Base-by-base conservation (phyloP, 2,888 invertebrate genomes). In the Ceraclea dissimilis region DNA sequence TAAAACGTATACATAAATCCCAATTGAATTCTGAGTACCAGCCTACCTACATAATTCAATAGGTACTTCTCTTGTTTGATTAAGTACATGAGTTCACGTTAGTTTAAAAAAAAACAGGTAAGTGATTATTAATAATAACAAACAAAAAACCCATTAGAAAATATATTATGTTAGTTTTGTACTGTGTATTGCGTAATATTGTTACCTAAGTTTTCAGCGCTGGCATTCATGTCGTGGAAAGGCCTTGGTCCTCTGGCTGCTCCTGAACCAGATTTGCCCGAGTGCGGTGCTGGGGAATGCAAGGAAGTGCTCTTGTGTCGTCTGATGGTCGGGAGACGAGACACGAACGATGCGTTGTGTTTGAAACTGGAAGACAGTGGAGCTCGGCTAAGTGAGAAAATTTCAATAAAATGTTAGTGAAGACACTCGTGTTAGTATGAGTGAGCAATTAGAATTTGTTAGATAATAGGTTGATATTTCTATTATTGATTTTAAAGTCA, bases 271-370 rank as follows among this genome's bases (percentile, higher is more conserved):
- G 65, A 70, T 65, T 65, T 71, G 22, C 65, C 66, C 64, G 73
- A 73, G 73, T 81, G 83, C 65, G 83, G 79, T 64, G 84, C 86
- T 46, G 88, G 87, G 59, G 87, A 84, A 71, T 89, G 88, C 67
- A 88, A 79, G 60, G 87, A 84, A 65, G 86, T 84, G 70, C 86
- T 86, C 72, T 88, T 88, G 77, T 88, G 86, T 44, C 90, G 82
- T 60, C 90, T 83, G 72, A 91, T 90, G 62, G 90, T 91, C 66
- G 93, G 92, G 73, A 93, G 81, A 65, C 93, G 84, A 68, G 92
- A 90, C 71, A 93, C 92, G 78, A 93, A 93, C 56, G 93, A 93
- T 65, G 92, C 88, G 76, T 93, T 93, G 81, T 91, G 90, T 81
- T 93, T 92, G 82, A 91, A 93, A 73, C 90, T 90, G 76, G 79